These are phyloP conservation scores for Acanthochromis polyacanthus DNA, from an alignment of 2,113 vertebrate species.

Conservation along the genomic window DNA sequence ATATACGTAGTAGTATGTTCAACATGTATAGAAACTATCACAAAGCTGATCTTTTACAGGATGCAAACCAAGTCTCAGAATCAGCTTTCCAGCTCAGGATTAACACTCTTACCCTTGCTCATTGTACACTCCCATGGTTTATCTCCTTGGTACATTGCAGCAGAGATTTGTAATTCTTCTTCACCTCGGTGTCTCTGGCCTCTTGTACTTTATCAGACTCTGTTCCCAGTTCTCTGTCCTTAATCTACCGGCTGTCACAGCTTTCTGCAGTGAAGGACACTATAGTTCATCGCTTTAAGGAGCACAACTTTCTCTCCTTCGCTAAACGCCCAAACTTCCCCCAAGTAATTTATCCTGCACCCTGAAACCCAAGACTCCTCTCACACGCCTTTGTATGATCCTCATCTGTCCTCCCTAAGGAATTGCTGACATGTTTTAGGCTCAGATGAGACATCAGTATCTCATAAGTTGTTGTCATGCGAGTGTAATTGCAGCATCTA, in stretches of 20 bases:
- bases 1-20: no score
- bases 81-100: not conserved
- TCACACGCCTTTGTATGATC: constrained; percentile 19
- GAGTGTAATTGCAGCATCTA: no score
- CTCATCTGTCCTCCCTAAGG: constrained; percentile 35
- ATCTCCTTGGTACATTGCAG: constrained; percentile 31
- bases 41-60: no score
- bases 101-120: constrained; percentile 61
- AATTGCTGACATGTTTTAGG: constrained; percentile 21
- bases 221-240: constrained; percentile 16
- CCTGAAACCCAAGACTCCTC: constrained; percentile 61
- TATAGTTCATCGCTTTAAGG: constrained; percentile 4
- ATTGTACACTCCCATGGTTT: constrained; percentile 68
- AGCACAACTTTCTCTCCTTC: constrained; percentile 1
- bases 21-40: no score
- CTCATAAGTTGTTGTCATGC: not conserved
- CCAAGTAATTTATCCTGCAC: constrained; percentile 41
- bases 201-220: constrained; percentile 29
- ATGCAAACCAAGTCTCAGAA: not conserved
- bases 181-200: constrained; percentile 21
- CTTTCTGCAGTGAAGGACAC: constrained; percentile 3
- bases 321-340: not conserved
- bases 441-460: constrained; percentile 10
- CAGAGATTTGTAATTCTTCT: constrained; percentile 2
- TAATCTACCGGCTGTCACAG: constrained; percentile 16